phyloP scores from a whole-genome alignment of 37 sponge, comb jelly and placozoan species.

The Lycopodina hypogea region DNA sequence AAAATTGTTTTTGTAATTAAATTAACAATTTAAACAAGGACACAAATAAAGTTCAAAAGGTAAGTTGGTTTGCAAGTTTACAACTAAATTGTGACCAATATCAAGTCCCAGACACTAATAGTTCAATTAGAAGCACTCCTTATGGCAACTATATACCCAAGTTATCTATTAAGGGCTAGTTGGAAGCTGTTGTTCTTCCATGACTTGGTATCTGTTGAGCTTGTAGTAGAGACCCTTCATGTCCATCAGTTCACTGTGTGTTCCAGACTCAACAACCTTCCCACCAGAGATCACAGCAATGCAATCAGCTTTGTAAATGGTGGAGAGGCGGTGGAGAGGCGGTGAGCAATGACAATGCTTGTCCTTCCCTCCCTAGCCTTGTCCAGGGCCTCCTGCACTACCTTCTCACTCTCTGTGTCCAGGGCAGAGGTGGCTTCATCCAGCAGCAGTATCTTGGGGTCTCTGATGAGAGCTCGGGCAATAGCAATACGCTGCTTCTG shows the following conservation, averaged over 20 bases:
- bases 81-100: too few relatives aligned
- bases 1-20: too few relatives aligned
- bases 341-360: constrained; percentile 86
- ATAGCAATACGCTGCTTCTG: constrained; percentile 84
- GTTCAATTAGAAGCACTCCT: too few relatives aligned
- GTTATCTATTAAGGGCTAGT: too few relatives aligned
- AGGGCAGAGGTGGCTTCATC: constrained; percentile 87
- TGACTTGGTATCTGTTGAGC: constrained; percentile 63
- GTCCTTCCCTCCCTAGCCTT: constrained; percentile 80
- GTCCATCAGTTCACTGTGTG: constrained; percentile 69
- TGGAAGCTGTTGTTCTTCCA: constrained; percentile 7
- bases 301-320: constrained; percentile 80
- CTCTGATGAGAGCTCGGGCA: constrained; percentile 74
- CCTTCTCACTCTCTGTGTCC: constrained; percentile 83
- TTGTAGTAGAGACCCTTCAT: constrained; percentile 72
- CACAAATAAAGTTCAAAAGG: too few relatives aligned
- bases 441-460: constrained; percentile 75
- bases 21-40: too few relatives aligned
- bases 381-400: constrained; percentile 87
- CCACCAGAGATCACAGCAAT: constrained; percentile 80
- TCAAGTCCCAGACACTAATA: too few relatives aligned
- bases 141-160: too few relatives aligned
- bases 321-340: too few relatives aligned
- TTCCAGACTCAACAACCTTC: constrained; percentile 54
- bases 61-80: too few relatives aligned